A percentile compares a stretch with the other conserved stretches of the same genome.
phyloP scores from a whole-genome alignment of 2,888 invertebrate genomes.

The Coenonympha arcania region DNA sequence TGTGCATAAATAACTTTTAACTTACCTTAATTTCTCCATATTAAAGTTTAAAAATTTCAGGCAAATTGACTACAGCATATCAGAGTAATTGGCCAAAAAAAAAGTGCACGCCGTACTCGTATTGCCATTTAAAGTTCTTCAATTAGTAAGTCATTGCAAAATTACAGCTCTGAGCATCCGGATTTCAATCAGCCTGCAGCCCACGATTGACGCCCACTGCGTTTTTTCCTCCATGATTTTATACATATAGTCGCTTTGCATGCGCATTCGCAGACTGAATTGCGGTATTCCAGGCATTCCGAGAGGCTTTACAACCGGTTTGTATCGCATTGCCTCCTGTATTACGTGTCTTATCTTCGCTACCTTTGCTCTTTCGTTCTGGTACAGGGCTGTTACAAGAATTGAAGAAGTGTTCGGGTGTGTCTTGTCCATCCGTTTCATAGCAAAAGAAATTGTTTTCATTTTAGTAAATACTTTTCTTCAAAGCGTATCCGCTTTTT shows the following conservation, averaged over 20 bases:
- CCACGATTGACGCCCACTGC: background rate
- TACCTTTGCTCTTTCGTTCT: slow-evolving; percentile 24
- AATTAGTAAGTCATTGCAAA: slow-evolving; percentile 1
- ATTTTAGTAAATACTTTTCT: no score
- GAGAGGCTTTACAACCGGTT: slow-evolving; percentile 13
- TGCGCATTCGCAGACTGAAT: slow-evolving; percentile 4
- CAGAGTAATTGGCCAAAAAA: background rate
- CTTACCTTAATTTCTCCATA: no score
- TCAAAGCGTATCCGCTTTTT: no score
- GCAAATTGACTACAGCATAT: background rate
- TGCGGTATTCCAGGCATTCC: slow-evolving; percentile 10
- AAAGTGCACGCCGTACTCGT: background rate
- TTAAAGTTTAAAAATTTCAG: background rate
- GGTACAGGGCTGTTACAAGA: background rate
- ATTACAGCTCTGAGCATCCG: background rate
- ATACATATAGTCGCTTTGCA: slow-evolving; percentile 3
- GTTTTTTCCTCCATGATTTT: background rate
- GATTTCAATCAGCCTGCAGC: background rate
- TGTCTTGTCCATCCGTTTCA: background rate
- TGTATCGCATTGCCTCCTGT: slow-evolving; percentile 16
- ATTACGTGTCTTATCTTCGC: slow-evolving; percentile 14
- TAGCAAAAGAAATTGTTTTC: no score
- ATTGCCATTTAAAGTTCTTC: background rate
- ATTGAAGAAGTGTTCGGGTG: background rate
- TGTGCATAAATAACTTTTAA: no score